Percentiles rank a stretch among this genome's conserved stretches.
These are phyloP conservation scores for Grammomys surdaster DNA, from an alignment of 2,113 vertebrate species.

Conservation along the genomic window DNA sequence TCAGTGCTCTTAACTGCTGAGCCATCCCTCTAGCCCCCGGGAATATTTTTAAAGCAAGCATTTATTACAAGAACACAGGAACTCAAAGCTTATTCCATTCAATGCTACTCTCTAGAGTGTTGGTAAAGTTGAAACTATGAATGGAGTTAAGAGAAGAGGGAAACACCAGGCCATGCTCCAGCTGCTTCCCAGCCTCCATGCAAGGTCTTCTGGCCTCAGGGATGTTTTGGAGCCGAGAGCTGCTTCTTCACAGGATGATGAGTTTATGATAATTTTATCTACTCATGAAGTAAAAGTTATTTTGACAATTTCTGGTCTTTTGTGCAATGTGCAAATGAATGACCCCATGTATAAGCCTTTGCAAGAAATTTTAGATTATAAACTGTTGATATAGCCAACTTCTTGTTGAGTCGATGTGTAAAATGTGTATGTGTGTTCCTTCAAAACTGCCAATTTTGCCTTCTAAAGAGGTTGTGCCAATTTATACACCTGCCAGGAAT, in stretches of 20 bases:
- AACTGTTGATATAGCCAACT: constrained; percentile 42
- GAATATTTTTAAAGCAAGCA: background rate
- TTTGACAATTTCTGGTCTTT: constrained; percentile 1
- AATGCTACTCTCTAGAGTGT: background rate
- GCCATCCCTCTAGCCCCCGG: background rate
- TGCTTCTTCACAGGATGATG: background rate
- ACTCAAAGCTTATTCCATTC: constrained; percentile 5
- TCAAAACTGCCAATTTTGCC: constrained; percentile 42
- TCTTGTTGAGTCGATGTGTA: background rate
- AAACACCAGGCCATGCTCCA: accelerated
- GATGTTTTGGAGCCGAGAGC: background rate
- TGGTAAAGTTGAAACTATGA: background rate
- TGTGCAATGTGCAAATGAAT: constrained; percentile 12
- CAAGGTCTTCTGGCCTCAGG: background rate
- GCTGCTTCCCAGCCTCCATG: background rate
- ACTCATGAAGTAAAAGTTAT: background rate
- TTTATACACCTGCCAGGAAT: constrained; percentile 66
- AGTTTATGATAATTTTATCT: background rate
- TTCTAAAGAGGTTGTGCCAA: constrained; percentile 39
- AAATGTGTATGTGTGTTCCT: background rate
- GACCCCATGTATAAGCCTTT: background rate
- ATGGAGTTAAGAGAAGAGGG: background rate
- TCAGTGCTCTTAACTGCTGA: background rate
- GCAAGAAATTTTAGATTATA: background rate
- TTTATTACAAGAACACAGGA: background rate